Evolutionary conservation across 2,797 vertebrate species (phyloP).

Genomic region (Typhlichthys subterraneus): DNA sequence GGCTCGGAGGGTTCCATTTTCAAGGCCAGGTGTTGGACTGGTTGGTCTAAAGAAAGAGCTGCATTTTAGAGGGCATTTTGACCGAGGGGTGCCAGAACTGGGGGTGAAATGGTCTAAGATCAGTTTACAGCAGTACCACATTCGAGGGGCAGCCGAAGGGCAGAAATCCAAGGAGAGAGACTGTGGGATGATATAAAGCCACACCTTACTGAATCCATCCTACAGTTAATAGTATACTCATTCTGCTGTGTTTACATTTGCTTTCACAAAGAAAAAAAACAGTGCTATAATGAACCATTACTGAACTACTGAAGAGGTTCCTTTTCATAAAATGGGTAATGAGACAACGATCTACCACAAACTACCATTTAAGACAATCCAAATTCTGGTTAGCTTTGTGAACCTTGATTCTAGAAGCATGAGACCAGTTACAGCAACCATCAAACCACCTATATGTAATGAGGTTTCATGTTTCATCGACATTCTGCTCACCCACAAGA

Average conservation of each 20-base stretch:
- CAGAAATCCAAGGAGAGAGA: conserved; percentile 48
- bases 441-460: conserved; percentile 5
- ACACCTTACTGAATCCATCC: conserved; percentile 16
- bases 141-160: conserved; percentile 41
- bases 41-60: conserved; percentile 27
- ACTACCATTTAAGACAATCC: not conserved
- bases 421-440: conserved; percentile 26
- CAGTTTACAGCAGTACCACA: conserved; percentile 43
- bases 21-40: conserved; percentile 44
- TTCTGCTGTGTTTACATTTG: conserved; percentile 8
- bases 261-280: not conserved
- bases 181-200: conserved; percentile 11
- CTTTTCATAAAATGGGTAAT: not conserved
- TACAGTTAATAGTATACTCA: not conserved
- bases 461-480: not conserved
- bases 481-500: no score
- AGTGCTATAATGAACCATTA: not conserved
- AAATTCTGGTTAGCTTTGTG: conserved; percentile 7
- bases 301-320: not conserved
- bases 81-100: conserved; percentile 27
- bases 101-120: conserved; percentile 47
- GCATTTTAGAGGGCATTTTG: conserved; percentile 36
- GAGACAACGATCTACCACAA: no score
- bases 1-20: conserved; percentile 26
- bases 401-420: conserved; percentile 19